Base-by-base conservation (phyloP, 1,140 invertebrate species). In the Aphelenchoides avenae region DNA sequence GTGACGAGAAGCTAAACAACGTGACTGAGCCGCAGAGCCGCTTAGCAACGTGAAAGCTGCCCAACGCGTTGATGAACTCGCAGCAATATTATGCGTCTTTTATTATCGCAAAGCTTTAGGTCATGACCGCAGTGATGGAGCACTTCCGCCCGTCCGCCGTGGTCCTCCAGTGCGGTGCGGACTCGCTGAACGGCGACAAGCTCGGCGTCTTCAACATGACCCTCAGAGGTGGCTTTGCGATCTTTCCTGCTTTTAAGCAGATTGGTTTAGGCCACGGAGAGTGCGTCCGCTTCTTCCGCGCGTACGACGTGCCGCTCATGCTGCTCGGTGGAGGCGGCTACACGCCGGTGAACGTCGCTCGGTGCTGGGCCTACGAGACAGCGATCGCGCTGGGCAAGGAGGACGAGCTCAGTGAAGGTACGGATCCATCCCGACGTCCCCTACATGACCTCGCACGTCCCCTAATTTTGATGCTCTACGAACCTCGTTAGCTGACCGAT, bases 321-420 rank as follows among this genome's bases (percentile, higher is more conserved):
- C 86, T 96, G 79, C 87, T 95, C 44, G 92, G 92, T 15, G 92
- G 91, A 20, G 92, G 91, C 66, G 91, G 91, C 2, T 96, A 96
- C 71, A 96, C 91, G 26, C 94, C 95, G 60, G 82, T 91, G 50
- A 97, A 98, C 79, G 93, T 97, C 0, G 93, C 92, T 7, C 84
- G 93, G 51, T 96, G 92, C 77, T 97, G 93, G 93, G 96, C 93
- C 0, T 93, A 94, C 65, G 93, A 98, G 79, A 98, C 93, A 2
- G 89, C 91, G 0, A 88, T 96, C 0, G 91, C 92, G 18, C 81
- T 97, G 1, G 89, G 89, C 31, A 86, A 87, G 29, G 91, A 97
- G n/a, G n/a, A n/a, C n/a, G n/a, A n/a, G n/a, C n/a, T n/a, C n/a
- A n/a, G n/a, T n/a, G n/a, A n/a, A n/a, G n/a, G n/a, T n/a, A n/a